A percentile compares a stretch with the other conserved stretches of the same genome.
Evolutionary conservation across 2,113 vertebrate genomes (phyloP).

Genomic region (Neodontobutis hainanensis): DNA sequence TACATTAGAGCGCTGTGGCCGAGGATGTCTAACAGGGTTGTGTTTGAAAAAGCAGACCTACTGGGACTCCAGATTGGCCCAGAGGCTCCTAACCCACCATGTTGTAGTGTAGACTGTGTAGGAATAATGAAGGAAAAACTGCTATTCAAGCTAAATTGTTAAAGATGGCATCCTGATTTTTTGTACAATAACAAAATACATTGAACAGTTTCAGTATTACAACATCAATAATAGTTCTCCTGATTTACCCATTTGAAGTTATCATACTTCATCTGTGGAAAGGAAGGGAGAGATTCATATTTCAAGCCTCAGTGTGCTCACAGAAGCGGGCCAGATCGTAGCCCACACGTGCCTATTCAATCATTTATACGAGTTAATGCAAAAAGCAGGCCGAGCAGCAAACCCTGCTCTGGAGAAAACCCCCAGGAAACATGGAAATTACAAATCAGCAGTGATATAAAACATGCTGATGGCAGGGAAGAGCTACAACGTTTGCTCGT

Average conservation of each 20-base stretch:
- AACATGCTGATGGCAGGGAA: conserved; percentile 15
- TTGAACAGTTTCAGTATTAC: too few relatives aligned
- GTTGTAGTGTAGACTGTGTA: background rate
- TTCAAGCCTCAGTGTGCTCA: conserved; percentile 27
- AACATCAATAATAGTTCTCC: background rate
- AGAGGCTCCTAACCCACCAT: background rate
- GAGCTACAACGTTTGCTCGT: conserved; percentile 3
- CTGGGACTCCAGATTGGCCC: background rate
- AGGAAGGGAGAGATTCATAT: conserved; percentile 23
- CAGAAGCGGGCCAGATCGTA: conserved; percentile 14
- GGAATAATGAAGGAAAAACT: conserved; percentile 15
- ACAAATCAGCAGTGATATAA: conserved; percentile 56
- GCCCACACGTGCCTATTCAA: conserved; percentile 45
- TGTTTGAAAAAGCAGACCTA: conserved; percentile 42
- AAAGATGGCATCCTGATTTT: background rate
- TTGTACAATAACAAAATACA: too few relatives aligned
- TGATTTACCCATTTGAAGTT: background rate
- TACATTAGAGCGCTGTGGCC: conserved; percentile 39
- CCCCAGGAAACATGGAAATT: conserved; percentile 42
- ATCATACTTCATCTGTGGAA: background rate
- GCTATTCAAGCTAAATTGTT: conserved; percentile 2
- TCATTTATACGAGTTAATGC: conserved; percentile 65
- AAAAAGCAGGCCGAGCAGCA: conserved; percentile 37
- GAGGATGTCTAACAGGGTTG: conserved; percentile 30
- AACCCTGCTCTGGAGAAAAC: conserved; percentile 32